Evolutionary conservation across 2,113 vertebrate genomes (phyloP), one percentile per base, ranked within the genome.

Genomic region (Scomber scombrus): DNA sequence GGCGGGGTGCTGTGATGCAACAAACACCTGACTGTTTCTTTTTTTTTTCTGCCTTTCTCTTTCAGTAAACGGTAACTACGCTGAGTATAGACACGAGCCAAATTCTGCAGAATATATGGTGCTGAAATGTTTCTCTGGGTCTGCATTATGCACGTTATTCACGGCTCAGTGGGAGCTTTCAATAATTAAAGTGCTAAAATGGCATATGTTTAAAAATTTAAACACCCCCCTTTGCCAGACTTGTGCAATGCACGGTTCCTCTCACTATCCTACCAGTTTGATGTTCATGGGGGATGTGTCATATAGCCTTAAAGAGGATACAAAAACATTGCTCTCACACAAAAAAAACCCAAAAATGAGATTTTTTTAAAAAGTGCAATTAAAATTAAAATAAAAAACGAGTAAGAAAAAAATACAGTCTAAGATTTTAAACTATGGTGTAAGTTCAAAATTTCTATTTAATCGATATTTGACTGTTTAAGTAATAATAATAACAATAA

Each of bases 141-240:
- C 81, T 94, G 90, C 86, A 94, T 93, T 93, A 94, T 93, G 88
- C 85, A 91, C 70, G 82, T 83, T 90, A 86, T 82, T 91, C 89
- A 89, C 50, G 75, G 81, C 86, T 91, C 84, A 82, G 74, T 81
- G 86, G 77, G 68, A 64, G 58, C 31, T 4, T 78, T 94, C 88
- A 93, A 94, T 94, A 92, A 93, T 94, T 93, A 58, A 95, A 87
- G 72, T 70, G 74, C 78, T 88, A 90, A 94, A 94, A 94, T 92
- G 92, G 90, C 84, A 90, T 88, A 82, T 88, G 80, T 89, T 92
- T 81, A 92, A 94, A 91, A 91, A 90, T 92, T 91, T 82, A 91
- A 93, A 87, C 71, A 68, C 2, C 40, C 58, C 58, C 54, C 56
- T 86, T 81, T 72, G 68, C 84, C 19, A 65, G 73, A 84, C 74